phyloP scores from a whole-genome alignment of 1,140 invertebrate genomes.

The Idris sp. region DNA sequence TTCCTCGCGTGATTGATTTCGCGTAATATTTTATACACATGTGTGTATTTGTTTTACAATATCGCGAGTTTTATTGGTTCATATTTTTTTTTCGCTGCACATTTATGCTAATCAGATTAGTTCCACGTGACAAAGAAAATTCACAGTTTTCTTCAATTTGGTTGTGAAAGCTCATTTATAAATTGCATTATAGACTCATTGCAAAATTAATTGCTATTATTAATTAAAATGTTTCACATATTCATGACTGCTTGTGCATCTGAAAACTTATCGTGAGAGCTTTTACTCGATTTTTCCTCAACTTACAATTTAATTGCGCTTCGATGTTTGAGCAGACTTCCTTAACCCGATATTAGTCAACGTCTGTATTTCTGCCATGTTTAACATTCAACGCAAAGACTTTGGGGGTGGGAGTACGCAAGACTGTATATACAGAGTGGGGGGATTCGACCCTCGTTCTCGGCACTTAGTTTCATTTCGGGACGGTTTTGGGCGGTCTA shows the following conservation, averaged over 20 bases:
- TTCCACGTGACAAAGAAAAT: too few species aligned
- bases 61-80: constrained; percentile 44
- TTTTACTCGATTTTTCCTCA: too few species aligned
- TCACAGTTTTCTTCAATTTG: too few species aligned
- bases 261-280: too few species aligned
- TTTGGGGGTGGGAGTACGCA: constrained; percentile 39
- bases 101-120: too few species aligned
- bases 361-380: constrained; percentile 59
- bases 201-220: constrained; percentile 40
- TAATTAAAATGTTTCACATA: constrained; percentile 55
- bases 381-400: constrained; percentile 57
- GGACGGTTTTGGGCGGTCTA: constrained; percentile 59
- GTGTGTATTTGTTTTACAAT: too few species aligned
- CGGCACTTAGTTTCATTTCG: constrained; percentile 56
- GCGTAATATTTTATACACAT: constrained; percentile 22
- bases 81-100: too few species aligned
- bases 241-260: too few species aligned
- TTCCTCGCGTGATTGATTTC: constrained; percentile 19
- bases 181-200: constrained; percentile 31
- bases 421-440: constrained; percentile 45
- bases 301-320: too few species aligned
- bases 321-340: constrained; percentile 30
- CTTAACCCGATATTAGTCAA: constrained; percentile 56
- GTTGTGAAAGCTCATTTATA: constrained; percentile 19
- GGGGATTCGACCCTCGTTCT: constrained; percentile 52